Evolutionary conservation across 2,113 vertebrate species (phyloP).

Genomic region (Pollimyrus isidori): DNA sequence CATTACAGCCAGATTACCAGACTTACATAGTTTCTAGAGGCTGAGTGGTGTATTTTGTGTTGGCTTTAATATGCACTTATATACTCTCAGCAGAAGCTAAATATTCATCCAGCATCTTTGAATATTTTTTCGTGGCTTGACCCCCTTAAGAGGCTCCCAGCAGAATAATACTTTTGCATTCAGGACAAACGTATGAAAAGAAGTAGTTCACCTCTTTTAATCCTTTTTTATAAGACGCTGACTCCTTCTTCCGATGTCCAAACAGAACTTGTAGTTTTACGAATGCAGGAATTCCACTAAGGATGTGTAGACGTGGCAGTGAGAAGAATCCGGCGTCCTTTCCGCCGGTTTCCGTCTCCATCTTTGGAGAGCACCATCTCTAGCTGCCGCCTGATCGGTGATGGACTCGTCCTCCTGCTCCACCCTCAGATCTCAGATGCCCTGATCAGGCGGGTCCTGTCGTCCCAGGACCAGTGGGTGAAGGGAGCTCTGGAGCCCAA

Average conservation of each 20-base stretch:
- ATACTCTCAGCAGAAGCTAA: neutral
- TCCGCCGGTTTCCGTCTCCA: neutral
- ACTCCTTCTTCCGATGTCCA: neutral
- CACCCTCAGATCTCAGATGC: conserved; percentile 84
- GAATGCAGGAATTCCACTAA: neutral
- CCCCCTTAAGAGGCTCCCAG: neutral
- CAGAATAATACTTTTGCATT: neutral
- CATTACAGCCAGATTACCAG: neutral
- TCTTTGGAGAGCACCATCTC: neutral
- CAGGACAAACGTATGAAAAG: neutral
- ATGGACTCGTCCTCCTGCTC: neutral
- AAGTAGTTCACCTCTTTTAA: neutral
- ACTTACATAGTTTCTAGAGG: neutral
- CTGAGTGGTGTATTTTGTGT: neutral
- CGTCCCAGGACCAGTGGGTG: conserved; percentile 96
- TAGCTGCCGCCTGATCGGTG: neutral
- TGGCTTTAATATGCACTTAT: neutral
- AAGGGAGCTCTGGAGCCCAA: conserved; percentile 93
- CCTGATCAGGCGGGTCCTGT: conserved; percentile 86
- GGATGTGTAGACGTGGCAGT: neutral
- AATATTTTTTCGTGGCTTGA: neutral
- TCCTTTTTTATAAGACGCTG: neutral
- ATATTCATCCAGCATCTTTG: neutral
- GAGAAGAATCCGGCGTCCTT: neutral
- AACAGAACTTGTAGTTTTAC: neutral